Conservation (phyloP, 2,113 vertebrate genomes). For the Shinisaurus crocodilurus region DNA sequence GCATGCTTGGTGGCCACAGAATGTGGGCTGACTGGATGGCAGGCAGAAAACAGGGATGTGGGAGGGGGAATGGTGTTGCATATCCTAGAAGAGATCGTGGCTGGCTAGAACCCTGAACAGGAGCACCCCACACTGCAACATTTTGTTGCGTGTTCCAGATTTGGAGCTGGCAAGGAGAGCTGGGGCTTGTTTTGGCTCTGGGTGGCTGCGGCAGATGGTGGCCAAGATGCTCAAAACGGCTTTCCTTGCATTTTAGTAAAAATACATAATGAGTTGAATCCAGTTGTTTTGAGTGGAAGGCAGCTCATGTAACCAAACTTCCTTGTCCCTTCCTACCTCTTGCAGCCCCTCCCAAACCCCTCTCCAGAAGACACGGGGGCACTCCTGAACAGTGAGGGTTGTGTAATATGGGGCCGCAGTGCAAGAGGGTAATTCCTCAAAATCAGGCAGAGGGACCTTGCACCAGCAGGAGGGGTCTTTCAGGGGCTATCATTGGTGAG, state of each 20-base stretch:
- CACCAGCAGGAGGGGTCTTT: neutral
- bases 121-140: neutral
- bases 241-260: neutral
- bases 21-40: neutral
- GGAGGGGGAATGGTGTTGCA: neutral
- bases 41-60: neutral
- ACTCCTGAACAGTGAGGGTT: neutral
- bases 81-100: too few species aligned
- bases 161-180: neutral
- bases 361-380: too few species aligned
- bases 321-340: neutral
- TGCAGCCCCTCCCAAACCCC: neutral
- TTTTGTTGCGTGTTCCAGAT: neutral
- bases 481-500: neutral
- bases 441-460: neutral
- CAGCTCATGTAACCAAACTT: neutral
- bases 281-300: neutral
- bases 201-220: too few species aligned
- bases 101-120: too few species aligned
- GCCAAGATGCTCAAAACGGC: neutral
- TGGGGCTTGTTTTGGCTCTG: neutral
- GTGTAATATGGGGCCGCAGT: neutral
- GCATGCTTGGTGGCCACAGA: neutral
- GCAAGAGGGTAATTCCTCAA: neutral
- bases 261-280: neutral